Evolutionary conservation across 1,140 invertebrate species (phyloP), one percentile per base, ranked within the genome.

Genomic region (Lasaia peninsularis): DNA sequence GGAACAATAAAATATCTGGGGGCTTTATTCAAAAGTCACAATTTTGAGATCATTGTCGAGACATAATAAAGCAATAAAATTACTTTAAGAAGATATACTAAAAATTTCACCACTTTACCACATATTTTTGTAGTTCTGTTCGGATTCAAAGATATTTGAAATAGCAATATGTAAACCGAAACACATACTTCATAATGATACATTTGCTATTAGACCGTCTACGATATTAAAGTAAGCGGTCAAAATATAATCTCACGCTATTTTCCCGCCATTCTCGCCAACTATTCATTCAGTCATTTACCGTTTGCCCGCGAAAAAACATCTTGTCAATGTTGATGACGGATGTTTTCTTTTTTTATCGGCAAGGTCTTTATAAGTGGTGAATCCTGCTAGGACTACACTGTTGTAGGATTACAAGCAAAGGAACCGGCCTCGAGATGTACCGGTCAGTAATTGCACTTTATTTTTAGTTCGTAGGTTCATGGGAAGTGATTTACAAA

Each of bases 371-470:
- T 74, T 75, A 78, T 75, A 79, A 75, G 64, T 56, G 65, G 63
- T 67, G 65, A 67, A 64, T 67, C 59, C 51, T 34, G 52, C 55
- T 60, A 62, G 16, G 37, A 59, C 69, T 56, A 56, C 54, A 53
- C 52, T 57, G 60, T 57, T 66, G 69, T 75, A 61, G 58, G 65
- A 56, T 51, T 60, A 57, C 66, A 60, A 65, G 68, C 63, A 61
- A 59, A 58, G 37, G 34, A 55, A 56, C 67, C 50, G 60, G 48
- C 60, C 51, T 51, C 58, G 64, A 55, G 49, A 81, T 81, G 78
- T 76, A 81, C 69, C 71, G 76, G 76, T 81, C 67, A 81, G 78
- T 81, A 53, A 35, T 52, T 50, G 58, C 71, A 60, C 65, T 69
- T 65, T 57, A 54, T 66, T 65, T 54, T 57, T 66, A 54, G 31